Percentiles rank a stretch among this genome's conserved stretches.
Conservation (phyloP, 2,113 vertebrate species). For the Microcebus murinus region DNA sequence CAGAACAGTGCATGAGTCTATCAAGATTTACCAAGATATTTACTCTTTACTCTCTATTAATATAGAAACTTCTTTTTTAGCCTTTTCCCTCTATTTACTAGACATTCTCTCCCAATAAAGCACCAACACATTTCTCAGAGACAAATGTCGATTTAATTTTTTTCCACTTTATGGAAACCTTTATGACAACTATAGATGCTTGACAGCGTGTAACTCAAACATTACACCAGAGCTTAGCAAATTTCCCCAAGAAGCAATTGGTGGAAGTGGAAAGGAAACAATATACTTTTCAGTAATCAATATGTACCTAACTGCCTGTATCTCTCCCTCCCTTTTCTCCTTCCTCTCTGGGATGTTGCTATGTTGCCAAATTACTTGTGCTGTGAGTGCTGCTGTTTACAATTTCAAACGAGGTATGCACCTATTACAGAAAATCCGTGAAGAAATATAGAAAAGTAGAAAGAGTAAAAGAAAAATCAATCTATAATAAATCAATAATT, state of each 20-base stretch:
- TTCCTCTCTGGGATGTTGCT: conserved; percentile 9
- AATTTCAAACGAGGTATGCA: conserved; percentile 1
- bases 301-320: not conserved
- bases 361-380: not conserved
- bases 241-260: conserved; percentile 59
- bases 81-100: conserved; percentile 84
- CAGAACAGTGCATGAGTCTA: conserved; percentile 62
- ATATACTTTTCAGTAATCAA: not conserved
- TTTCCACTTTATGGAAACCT: conserved; percentile 74
- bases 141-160: conserved; percentile 78
- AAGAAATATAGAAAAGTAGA: not conserved
- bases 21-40: conserved; percentile 84
- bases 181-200: conserved; percentile 71
- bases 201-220: conserved; percentile 67
- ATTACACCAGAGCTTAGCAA: conserved; percentile 21
- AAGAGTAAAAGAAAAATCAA: not conserved
- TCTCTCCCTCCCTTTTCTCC: not conserved
- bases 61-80: conserved; percentile 79
- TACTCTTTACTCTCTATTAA: conserved; percentile 79
- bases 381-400: not conserved
- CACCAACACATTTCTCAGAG: conserved; percentile 63
- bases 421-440: conserved; percentile 6
- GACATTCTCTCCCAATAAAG: conserved; percentile 83
- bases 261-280: conserved; percentile 15
- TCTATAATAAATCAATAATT: conserved; percentile 17